Conservation (phyloP, 2,797 vertebrate genomes). For the Xiphophorus birchmanni region DNA sequence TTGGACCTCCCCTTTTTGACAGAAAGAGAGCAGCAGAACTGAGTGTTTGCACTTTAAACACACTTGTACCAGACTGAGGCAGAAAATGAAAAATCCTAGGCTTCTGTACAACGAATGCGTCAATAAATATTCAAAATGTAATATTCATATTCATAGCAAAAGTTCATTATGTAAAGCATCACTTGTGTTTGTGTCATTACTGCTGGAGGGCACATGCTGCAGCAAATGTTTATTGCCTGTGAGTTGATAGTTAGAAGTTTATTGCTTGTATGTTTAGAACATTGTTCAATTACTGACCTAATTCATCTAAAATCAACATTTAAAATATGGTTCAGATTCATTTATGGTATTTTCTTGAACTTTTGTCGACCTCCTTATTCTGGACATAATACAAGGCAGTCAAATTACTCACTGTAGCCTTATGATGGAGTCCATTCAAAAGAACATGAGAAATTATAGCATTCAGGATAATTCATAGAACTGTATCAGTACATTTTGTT, state of each 20-base stretch:
- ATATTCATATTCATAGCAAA: constrained; percentile 10
- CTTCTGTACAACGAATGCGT: constrained; percentile 11
- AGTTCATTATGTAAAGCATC: not conserved
- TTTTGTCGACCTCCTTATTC: not conserved
- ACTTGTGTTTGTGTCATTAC: constrained; percentile 2
- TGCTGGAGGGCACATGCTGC: not conserved
- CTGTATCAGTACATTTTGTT: constrained; percentile 18
- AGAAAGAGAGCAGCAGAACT: constrained; percentile 59
- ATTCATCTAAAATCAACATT: not conserved
- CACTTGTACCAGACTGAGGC: constrained; percentile 15
- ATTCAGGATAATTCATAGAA: not conserved
- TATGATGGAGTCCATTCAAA: not conserved
- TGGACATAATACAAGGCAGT: not conserved
- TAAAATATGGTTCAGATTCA: not conserved
- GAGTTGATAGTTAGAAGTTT: not conserved
- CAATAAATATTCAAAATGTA: constrained; percentile 13
- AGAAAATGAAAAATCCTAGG: constrained; percentile 24
- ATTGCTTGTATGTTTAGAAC: not conserved
- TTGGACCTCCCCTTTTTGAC: constrained; percentile 46
- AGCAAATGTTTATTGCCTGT: not conserved
- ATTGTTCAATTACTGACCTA: not conserved
- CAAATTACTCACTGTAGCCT: not conserved
- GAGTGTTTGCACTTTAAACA: constrained; percentile 34
- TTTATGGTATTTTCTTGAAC: not conserved
- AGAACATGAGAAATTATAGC: not conserved